phyloP scores from a whole-genome alignment of 2,113 vertebrate species.

The Saguinus imperator region DNA sequence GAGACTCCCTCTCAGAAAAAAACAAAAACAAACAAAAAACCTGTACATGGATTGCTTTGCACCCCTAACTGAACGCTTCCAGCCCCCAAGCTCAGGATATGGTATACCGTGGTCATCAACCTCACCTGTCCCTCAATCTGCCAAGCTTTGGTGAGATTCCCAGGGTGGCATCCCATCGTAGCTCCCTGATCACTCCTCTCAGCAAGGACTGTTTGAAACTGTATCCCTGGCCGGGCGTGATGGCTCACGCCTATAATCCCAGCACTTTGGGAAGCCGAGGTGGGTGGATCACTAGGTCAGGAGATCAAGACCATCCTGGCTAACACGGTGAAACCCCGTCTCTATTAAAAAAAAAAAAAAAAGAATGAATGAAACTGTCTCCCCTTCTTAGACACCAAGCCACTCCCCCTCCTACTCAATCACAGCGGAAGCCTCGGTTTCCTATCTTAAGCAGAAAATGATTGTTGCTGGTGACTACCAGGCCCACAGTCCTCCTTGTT shows the following conservation, averaged over 20 bases:
- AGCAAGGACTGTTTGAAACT: neutral
- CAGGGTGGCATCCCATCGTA: rapidly evolving
- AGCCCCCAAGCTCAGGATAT: rapidly evolving
- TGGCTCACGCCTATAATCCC: too few relatives aligned
- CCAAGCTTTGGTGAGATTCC: neutral
- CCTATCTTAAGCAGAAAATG: neutral
- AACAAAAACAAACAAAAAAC: too few relatives aligned
- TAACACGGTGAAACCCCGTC: too few relatives aligned
- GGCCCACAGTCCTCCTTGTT: rapidly evolving
- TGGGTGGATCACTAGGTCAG: too few relatives aligned
- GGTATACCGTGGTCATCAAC: rapidly evolving
- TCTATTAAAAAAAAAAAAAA: too few relatives aligned
- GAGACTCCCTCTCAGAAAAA: too few relatives aligned
- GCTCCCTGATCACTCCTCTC: neutral
- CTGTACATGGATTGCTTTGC: neutral
- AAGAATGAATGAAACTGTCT: too few relatives aligned
- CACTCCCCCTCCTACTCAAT: neutral
- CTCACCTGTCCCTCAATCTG: neutral
- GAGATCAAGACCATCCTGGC: too few relatives aligned
- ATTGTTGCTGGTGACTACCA: neutral
- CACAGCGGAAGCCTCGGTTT: neutral
- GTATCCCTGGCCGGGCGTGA: too few relatives aligned
- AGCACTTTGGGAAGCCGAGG: too few relatives aligned
- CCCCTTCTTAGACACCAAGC: neutral
- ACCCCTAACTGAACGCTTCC: neutral